A percentile compares a stretch with the other conserved stretches of the same genome.
Conservation (phyloP, 92 coral and sea anemone genomes). For the Anthopleura xanthogrammica region DNA sequence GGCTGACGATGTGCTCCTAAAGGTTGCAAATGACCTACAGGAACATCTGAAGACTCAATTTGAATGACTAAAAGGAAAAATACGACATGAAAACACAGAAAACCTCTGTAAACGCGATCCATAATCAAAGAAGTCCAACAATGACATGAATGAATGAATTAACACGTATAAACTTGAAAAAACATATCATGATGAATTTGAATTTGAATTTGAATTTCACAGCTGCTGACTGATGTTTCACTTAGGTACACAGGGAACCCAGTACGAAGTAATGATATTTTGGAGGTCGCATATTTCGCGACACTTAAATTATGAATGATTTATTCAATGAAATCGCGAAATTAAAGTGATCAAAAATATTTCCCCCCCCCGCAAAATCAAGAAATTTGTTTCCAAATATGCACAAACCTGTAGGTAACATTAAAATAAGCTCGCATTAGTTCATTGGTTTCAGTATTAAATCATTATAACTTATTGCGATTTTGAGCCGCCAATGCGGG, state of each 20-base stretch:
- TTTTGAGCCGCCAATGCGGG: no score
- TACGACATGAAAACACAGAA: not conserved
- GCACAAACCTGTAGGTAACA: no score
- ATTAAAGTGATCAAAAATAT: no score
- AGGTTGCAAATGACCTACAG: constrained; percentile 85
- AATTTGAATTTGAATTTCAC: not conserved
- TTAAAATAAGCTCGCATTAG: no score
- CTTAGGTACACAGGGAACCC: not conserved
- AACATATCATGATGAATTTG: not conserved
- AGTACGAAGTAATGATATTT: not conserved
- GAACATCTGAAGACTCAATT: constrained; percentile 23
- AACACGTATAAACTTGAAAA: not conserved
- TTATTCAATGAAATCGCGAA: no score
- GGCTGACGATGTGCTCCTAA: constrained; percentile 83
- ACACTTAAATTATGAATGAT: no score
- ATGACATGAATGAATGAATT: not conserved
- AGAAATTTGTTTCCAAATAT: no score
- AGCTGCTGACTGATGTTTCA: not conserved
- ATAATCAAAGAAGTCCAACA: not conserved
- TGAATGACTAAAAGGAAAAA: not conserved
- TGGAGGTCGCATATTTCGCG: no score
- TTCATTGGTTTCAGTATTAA: no score
- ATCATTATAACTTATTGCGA: no score
- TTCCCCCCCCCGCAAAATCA: no score
- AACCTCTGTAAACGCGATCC: not conserved